A percentile compares a stretch with the other conserved stretches of the same genome.
These are phyloP conservation scores for Somateria mollissima DNA, from an alignment of 2,797 vertebrate species.

Conservation along the genomic window DNA sequence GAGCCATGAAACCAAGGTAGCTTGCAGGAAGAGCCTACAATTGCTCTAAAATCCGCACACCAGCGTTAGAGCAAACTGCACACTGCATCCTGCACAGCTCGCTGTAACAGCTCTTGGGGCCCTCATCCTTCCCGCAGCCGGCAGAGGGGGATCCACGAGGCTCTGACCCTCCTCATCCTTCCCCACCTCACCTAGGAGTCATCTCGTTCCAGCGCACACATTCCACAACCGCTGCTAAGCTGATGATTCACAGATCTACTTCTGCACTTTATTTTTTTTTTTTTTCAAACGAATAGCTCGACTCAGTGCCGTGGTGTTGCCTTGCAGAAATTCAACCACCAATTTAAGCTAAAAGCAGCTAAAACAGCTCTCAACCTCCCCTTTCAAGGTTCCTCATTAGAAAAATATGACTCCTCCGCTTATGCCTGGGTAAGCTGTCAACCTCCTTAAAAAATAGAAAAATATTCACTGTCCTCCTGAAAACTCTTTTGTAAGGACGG, in stretches of 20 bases:
- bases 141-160: not conserved
- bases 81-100: not conserved
- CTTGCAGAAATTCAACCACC: not conserved
- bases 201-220: not conserved
- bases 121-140: not conserved
- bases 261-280: not conserved
- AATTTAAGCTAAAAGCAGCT: not conserved
- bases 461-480: not conserved
- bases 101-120: not conserved
- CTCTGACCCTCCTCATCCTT: not conserved
- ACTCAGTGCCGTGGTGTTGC: rapidly evolving
- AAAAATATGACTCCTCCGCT: not conserved
- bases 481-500: not conserved
- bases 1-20: not conserved
- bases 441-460: not conserved
- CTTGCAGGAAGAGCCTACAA: not conserved
- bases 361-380: not conserved
- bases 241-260: slow-evolving; percentile 34
- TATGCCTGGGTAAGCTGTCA: not conserved
- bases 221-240: not conserved
- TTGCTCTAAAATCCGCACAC: not conserved
- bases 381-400: not conserved
- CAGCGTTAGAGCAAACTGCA: not conserved
- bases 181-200: not conserved
- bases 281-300: not conserved